Evolutionary conservation across 64 coral and sea anemone genomes (phyloP), one percentile per base, ranked within the genome.

Genomic region (Acropora tenuis): DNA sequence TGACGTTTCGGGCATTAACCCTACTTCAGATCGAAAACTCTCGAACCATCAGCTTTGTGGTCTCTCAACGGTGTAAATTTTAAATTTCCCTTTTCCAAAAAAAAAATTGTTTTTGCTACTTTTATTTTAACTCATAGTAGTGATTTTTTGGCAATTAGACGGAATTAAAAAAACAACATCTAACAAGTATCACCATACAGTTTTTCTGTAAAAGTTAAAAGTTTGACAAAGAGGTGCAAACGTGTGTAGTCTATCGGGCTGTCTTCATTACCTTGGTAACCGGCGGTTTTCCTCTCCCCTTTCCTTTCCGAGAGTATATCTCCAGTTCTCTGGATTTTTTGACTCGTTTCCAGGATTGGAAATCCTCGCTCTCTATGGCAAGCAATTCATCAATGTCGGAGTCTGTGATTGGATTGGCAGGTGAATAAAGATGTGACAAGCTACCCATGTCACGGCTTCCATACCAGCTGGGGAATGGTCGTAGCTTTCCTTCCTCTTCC

Each of bases 301-400:
- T 50, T 40, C 82, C 82, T 86, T 87, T 86, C 10, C 91, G 74
- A 9, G 57, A 79, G 74, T 77, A 92, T 55, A 92, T 80, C 49
- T 92, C 91, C 75, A 78, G 77, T 20, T 87, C 91, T 40, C 91
- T 59, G 78, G 91, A 79, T 44, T 87, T 92, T 77, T 92, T 92
- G 17, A 74, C 49, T 6, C 91, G 74, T 46, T 92, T 92, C 91
- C 91, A 92, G 7, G 58, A 40, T 59, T 55, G 13, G 11, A 76
- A 71, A 0, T 83, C 91, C 48, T 80, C 91, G 44, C 48, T 87
- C 47, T 92, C 91, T 77, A 84, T 87, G 73, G 48, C 83, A 46
- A 92, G 48, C 45, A 92, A 16, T 47, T 47, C 15, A 43, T 92
- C 82, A 42, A 92, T 87, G 47, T 92, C 83, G 8, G 75, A 63